Base-by-base conservation (phyloP, 1,140 invertebrate species). In the Drosophila eugracilis region DNA sequence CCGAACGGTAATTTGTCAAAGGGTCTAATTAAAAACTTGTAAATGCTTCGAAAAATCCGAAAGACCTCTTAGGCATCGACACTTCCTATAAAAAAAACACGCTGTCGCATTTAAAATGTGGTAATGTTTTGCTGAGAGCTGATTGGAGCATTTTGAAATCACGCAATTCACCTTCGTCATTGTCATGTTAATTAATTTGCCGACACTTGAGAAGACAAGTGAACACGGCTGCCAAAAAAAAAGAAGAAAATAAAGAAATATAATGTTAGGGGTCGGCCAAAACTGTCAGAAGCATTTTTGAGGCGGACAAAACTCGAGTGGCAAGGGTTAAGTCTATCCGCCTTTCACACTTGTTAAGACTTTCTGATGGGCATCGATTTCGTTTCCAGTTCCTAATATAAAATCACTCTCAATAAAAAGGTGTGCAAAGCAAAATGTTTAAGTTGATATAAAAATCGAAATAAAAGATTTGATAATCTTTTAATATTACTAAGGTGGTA, bases 181-280 rank as follows among this genome's bases (percentile, higher is more conserved):
- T 88, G 83, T 88, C 83, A 88, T 88, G 83, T 89, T 88, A 88
- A 88, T 89, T 88, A 88, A 88, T 89, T 88, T 75, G 78, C 70
- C 60, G 62, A 63, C 83, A 84, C 84, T 88, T 66, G 47, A 89
- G 47, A 45, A 88, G 83, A 78, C 78, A 88, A 88, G 83, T 80
- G 62, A 77, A 80, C 67, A 80, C 42, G 71, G 39, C 36, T 39
- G 22, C 24, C 60, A 21, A 34, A 32, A 36, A 41, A 39, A 44
- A 39, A 32, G 30, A 41, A 39, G 36, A 39, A 24, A 53, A 39
- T 34, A 48, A n/a, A n/a, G n/a, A n/a, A 12, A 48, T 12, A 22
- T 30, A 37, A 28, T 65, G 30, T 47, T 24, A 47, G 44, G 19
- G 50, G 53, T 48, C 54, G 42, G 44, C 55, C 39, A 49, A 52